Evolutionary conservation across 2,888 invertebrate genomes (phyloP), one percentile per base, ranked within the genome.

Genomic region (Argyresthia goedartella): DNA sequence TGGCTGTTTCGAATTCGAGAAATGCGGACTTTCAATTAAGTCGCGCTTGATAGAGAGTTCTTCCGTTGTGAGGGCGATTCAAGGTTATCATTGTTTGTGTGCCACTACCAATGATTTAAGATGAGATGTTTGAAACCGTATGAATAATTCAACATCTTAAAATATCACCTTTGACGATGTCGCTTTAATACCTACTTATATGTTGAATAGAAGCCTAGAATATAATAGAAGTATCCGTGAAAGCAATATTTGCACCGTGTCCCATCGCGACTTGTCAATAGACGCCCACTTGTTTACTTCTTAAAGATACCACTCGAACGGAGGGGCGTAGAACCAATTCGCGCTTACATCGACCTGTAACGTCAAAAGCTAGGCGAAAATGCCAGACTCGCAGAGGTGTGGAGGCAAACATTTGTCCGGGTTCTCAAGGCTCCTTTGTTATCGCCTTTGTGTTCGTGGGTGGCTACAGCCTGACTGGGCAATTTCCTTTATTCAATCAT

Each of bases 401-500:
- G 56, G 45, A 53, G 51, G 59, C 61, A 62, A 64, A 63, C 64
- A 62, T 61, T 65, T 63, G 65, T 58, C 56, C 53, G 50, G 48
- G 54, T 60, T 60, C 61, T 55, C 59, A 60, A 58, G 59, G 55
- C 58, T 55, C 60, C 56, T 61, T 61, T 62, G 61, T 60, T 58
- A 56, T 53, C 44, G 49, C 51, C 55, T 57, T 57, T 63, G 56
- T 53, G 49, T 57, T 55, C 56, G 45, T 44, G 36, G 46, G 50
- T 48, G 51, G 54, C 53, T 53, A 50, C 55, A 54, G 58, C 56
- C 62, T 62, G 66, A 65, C 63, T 60, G 57, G 58, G 63, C 67
- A 56, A 59, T 67, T 63, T 62, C 63, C 64, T 70, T 67, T 69
- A 69, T 69, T 65, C 69, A 70, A 70, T 70, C 66, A 67, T 62